Base-by-base conservation (phyloP, 2,888 invertebrate genomes). In the Hirtodrosophila confusa region DNA sequence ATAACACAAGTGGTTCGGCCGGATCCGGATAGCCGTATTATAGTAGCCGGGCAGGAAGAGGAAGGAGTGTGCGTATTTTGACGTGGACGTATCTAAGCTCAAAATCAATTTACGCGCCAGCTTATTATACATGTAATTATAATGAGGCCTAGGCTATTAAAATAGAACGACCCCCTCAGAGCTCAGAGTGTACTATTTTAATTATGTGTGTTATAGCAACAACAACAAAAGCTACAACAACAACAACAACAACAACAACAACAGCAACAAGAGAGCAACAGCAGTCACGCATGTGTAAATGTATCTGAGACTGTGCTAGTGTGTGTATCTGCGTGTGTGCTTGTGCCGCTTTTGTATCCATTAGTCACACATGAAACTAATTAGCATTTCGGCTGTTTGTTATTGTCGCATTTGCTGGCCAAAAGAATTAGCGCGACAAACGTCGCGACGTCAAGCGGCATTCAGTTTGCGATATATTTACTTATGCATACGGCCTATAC, bases 291-390 rank as follows among this genome's bases (percentile, higher is more conserved):
- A 74, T 74, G 78, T 74, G 74, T 71, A 78, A 50, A 55, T 62
- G 74, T 78, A 45, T 66, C 73, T 65, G 41, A 43, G 67, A 43
- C 27, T 29, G 27, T 51, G 50, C 49, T 11, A 29, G 29, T 47
- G 27, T 45, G 49, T 43, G 49, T 51, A 54, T 50, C 48, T 56
- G 7, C 62, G 40, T 40, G 44, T 58, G 66, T 84, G 48, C 60
- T 27, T 84, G 69, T 80, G 87, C 75, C 75, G 80, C 80, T 88
- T 80, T 80, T 80, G 74, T 86, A 69, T 83, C 80, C 88, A 88
- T 86, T 86, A 86, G 85, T 86, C 85, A 86, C 89, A 89, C 89
- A 86, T 86, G 85, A 86, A 88, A 86, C 85, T 86, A 88, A 86
- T 86, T 86, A 86, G 85, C 85, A 86, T 86, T 89, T 89, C 86